Evolutionary conservation across 2,797 vertebrate genomes (phyloP).

Genomic region (Acipenser oxyrinchus): DNA sequence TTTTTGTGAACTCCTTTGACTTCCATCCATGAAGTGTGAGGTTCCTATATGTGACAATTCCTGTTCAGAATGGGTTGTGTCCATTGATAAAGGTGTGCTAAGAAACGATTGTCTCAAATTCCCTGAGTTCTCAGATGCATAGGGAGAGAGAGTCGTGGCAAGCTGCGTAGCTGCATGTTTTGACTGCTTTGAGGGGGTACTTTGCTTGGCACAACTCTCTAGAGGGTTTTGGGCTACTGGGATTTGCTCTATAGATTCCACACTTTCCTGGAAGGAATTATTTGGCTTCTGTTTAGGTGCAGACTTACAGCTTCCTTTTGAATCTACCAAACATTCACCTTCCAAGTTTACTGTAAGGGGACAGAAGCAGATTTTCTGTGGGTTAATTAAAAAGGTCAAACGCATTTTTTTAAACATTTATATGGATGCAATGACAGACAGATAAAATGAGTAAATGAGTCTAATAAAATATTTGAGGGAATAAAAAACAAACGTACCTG

Average conservation of each 20-base stretch:
- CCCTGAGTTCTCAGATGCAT: no score
- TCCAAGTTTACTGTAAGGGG: background rate
- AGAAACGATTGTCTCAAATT: no score
- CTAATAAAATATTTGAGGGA: background rate
- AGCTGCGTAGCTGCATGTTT: background rate
- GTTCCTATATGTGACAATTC: no score
- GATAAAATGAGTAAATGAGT: background rate
- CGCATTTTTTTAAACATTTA: background rate
- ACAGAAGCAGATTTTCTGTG: background rate
- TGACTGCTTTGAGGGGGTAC: constrained; percentile 21
- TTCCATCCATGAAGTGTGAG: no score
- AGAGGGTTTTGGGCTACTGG: constrained; percentile 46
- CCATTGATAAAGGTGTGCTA: no score
- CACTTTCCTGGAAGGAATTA: constrained; percentile 12
- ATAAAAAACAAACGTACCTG: constrained; percentile 34
- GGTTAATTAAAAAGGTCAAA: background rate
- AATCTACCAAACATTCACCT: constrained; percentile 35
- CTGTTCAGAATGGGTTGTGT: no score
- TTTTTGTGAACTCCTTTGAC: no score
- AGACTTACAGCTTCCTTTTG: constrained; percentile 24
- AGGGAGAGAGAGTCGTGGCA: background rate
- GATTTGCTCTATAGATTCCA: constrained; percentile 28
- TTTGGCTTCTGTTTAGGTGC: constrained; percentile 15
- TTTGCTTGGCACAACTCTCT: constrained; percentile 45
- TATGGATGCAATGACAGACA: background rate